Conservation (phyloP, 2,113 vertebrate genomes). For the Oenanthe oenanthe region DNA sequence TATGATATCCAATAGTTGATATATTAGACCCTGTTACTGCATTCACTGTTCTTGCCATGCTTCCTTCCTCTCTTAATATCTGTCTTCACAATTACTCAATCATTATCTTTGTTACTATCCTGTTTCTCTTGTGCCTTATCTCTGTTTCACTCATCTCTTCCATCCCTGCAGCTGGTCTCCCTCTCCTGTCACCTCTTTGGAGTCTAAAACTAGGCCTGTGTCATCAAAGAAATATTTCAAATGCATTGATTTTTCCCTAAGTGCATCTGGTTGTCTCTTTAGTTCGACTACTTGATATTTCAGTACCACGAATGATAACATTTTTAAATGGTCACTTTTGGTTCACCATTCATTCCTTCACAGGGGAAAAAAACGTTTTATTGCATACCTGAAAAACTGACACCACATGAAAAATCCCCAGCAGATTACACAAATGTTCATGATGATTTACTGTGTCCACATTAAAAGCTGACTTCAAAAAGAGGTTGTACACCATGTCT, state of each 20-base stretch:
- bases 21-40: not conserved
- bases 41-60: not conserved
- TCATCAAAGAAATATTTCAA: slow-evolving; percentile 31
- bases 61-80: slow-evolving; percentile 46
- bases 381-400: not conserved
- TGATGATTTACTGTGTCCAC: not conserved
- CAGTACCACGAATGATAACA: not conserved
- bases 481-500: not conserved
- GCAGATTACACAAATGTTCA: not conserved
- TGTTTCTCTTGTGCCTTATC: slow-evolving; percentile 23
- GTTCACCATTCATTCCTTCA: not conserved
- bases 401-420: not conserved
- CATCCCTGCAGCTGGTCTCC: slow-evolving; percentile 2
- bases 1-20: not conserved
- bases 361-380: not conserved
- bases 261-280: slow-evolving; percentile 32
- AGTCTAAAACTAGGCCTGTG: slow-evolving; percentile 19
- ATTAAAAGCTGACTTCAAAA: slow-evolving; percentile 29
- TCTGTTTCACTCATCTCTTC: slow-evolving; percentile 47
- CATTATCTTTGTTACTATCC: slow-evolving; percentile 34
- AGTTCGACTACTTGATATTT: slow-evolving; percentile 43
- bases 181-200: slow-evolving; percentile 17
- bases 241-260: slow-evolving; percentile 28
- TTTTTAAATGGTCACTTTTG: not conserved
- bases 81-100: slow-evolving; percentile 34